Evolutionary conservation across 2,797 vertebrate genomes (phyloP).

Genomic region (Clarias platycephalus): DNA sequence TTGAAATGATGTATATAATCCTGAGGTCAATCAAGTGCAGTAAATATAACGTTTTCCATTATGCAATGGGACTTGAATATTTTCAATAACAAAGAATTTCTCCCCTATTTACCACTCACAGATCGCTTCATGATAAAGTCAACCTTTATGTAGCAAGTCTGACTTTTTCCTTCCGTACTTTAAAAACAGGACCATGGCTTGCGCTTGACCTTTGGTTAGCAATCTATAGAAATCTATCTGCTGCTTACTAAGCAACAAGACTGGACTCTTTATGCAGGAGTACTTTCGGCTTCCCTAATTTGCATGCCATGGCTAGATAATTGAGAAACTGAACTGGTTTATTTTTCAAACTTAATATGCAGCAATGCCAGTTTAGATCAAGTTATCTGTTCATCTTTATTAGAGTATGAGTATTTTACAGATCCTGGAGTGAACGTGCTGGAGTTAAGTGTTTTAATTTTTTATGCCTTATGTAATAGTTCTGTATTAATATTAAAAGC

Average conservation of each 20-base stretch:
- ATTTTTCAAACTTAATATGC: neutral
- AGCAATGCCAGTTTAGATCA: neutral
- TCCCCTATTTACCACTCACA: too few species aligned
- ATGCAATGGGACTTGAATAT: neutral
- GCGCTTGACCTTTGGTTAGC: slow-evolving; percentile 14
- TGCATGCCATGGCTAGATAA: slow-evolving; percentile 36
- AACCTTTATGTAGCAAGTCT: neutral
- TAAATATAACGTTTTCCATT: neutral
- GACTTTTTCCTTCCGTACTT: neutral
- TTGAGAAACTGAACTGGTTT: neutral
- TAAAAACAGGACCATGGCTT: neutral
- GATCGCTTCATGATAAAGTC: too few species aligned
- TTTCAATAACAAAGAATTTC: too few species aligned
- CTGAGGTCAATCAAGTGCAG: neutral
- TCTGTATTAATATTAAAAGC: neutral
- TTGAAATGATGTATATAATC: too few species aligned
- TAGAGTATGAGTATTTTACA: neutral
- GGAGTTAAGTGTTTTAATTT: neutral
- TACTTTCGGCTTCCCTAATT: slow-evolving; percentile 34
- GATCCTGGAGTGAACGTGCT: too few species aligned
- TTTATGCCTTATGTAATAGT: neutral
- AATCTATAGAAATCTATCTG: neutral
- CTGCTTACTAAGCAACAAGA: slow-evolving; percentile 6
- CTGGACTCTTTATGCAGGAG: slow-evolving; percentile 2
- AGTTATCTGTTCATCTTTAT: neutral